A percentile compares a stretch with the other conserved stretches of the same genome.
These are phyloP conservation scores for Sphaerodactylus townsendi DNA, from an alignment of 2,113 vertebrate genomes.

Conservation along the genomic window DNA sequence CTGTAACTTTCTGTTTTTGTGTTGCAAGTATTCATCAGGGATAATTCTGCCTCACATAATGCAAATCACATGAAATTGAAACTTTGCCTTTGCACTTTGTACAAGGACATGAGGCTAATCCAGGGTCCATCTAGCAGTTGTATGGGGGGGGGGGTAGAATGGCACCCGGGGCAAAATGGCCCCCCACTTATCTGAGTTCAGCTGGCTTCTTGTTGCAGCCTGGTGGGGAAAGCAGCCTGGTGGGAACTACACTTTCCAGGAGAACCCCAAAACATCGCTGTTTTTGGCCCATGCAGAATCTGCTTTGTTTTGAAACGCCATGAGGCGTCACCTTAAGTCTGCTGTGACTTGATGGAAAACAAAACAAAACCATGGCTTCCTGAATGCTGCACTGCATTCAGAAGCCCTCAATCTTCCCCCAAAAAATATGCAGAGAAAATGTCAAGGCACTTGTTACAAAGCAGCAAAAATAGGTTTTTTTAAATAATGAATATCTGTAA, in stretches of 20 bases:
- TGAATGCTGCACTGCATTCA: background rate
- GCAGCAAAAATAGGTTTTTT: background rate
- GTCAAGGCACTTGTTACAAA: background rate
- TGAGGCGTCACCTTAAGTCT: background rate
- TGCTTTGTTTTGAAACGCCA: no score
- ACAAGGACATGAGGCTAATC: no score
- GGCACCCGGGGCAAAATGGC: no score
- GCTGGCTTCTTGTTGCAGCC: no score
- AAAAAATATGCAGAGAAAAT: background rate
- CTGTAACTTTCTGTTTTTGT: background rate
- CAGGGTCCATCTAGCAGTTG: no score
- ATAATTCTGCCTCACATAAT: background rate
- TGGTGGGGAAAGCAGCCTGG: no score
- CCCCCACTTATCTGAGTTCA: no score
- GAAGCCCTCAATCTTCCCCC: background rate
- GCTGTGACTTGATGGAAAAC: background rate
- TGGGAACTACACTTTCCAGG: no score
- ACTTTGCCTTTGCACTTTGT: background rate
- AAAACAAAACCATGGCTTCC: background rate
- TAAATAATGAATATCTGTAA: background rate
- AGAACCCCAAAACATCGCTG: no score
- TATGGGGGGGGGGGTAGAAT: no score
- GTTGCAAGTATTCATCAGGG: background rate
- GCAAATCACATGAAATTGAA: background rate
- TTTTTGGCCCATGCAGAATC: no score